Base-by-base conservation (phyloP, 1,140 invertebrate species). In the Drosophila nikananu region DNA sequence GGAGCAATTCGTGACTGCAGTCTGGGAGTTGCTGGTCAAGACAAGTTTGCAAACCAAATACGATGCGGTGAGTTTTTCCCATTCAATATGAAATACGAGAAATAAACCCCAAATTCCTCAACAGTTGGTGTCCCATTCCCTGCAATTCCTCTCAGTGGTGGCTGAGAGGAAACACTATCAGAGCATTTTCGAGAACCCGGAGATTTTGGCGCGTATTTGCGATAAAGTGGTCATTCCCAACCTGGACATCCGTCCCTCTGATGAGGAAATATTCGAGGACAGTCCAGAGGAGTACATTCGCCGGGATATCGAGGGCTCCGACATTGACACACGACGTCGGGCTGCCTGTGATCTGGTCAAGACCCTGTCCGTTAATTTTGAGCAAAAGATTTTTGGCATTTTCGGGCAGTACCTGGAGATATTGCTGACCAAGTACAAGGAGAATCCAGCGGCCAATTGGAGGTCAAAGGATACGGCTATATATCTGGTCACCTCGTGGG, bases 151-250 rank as follows among this genome's bases (percentile, higher is more conserved):
- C 46, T 97, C 98, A 0, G 97, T 97, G 54, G 97, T 99, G 9
- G 99, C 98, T 3, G 98, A 99, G 91, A 95, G 98, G 78, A 94
- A 96, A 41, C 96, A 97, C 59, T 98, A 99, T 92, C 96, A 97
- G 77, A 94, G 95, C 79, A 93, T 99, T 9, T 99, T 99, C 93
- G 97, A 99, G 93, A 96, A 97, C 92, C 95, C 97, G 1, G 94
- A 95, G 58, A 97, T 97, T 21, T 94, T 99, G 4, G 96, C 97
- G 46, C 97, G 96, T 77, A 99, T 99, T 77, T 99, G 99, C 93
- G 97, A 99, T 92, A 99, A 99, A 94, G 97, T 99, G 21, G 97
- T 99, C 91, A 98, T 99, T 76, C 98, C 99, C 0, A 99, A 99
- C 93, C 98, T 99, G 95, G 96, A 99, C 93, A 98, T 99, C 80